Base-by-base conservation (phyloP, 2,888 invertebrate genomes). In the Rhagonycha fulva region DNA sequence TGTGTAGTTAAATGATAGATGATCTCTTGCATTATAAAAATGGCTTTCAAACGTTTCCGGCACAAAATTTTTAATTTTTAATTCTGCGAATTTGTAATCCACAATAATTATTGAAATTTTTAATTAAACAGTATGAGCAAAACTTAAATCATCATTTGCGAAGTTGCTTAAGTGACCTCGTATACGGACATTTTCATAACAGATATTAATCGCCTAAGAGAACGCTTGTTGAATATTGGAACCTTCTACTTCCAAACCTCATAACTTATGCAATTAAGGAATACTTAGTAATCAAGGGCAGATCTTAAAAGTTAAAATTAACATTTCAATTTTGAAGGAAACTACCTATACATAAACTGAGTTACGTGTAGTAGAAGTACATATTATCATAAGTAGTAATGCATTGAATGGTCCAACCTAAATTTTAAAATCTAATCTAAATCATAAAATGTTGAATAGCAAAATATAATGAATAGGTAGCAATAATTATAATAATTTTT, bases 1-100 rank as follows among this genome's bases (percentile, higher is more conserved):
- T 26, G 62, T 69, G 62, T 62, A 62, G 63, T 74, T 62, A 19
- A 68, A 74, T 74, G 74, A 74, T 74, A 30, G 63, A 74, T 74
- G 74, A 70, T 69, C 70, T 69, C 62, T 19, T 14, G 47, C 69
- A 47, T 68, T 68, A 72, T 72, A 68, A 72, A 67, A 26, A 47
- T 61, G 71, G 47, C n/a, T 47, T 47, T 47, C 47, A 47, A 47
- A 47, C 12, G 47, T 47, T 47, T 47, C 47, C 47, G 47, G 47
- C 47, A 47, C 47, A 47, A 47, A 12, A 47, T 47, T 47, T 47
- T 47, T 47, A 47, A 47, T n/a, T n/a, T 32, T 32, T 12, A 32
- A 32, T n/a, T 47, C 7, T 32, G 12, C n/a, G 47, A 47, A n/a
- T 47, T 47, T 47, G n/a, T n/a, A 47, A 47, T 47, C 1, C 7